Evolutionary conservation across 2,888 invertebrate species (phyloP), one percentile per base, ranked within the genome.

Genomic region (Cephus rjabovi): DNA sequence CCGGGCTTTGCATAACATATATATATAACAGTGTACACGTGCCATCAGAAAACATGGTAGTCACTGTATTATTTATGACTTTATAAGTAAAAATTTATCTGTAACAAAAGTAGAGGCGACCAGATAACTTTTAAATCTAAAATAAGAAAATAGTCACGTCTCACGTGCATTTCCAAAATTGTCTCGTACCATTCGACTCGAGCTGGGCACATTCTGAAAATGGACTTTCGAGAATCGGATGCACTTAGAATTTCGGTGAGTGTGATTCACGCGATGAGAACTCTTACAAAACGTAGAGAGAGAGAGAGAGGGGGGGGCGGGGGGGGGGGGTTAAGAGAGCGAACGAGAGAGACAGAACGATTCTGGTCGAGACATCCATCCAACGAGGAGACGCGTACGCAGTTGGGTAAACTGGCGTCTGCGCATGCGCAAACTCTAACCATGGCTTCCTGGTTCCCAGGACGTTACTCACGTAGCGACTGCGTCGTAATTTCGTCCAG

Each of bases 221-320:
- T 86, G 86, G 86, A 84, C 82, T 86, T 86, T 85, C 85, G 79
- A 81, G 86, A 85, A 86, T 77, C 79, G 71, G 79, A 81, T 82
- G 83, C 80, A 80, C 86, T 86, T 85, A 85, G 86, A 83, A 85
- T 86, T 85, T 86, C 82, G 79, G 79, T 75, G 79, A 83, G 84
- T 79, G 81, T 85, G 86, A 86, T 79, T 86, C 85, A 86, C 56
- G 56, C 56, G 56, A 56, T 56, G 56, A 56, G 56, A 23, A 23
- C 9, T 34, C 34, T 33, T 23, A 75, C 69, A 31, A 76, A 15
- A 79, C 77, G 71, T 75, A 40, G 69, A 79, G 71, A 15, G 69
- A 74, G 34, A 35, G 56, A 77, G 74, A 78, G 71, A 77, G 69
- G 74, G 75, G 37, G 30, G 30, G 30, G 30, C 30, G 70, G 69